These are phyloP conservation scores for Acanthisitta chloris DNA, from an alignment of 2,113 vertebrate species.

Conservation along the genomic window DNA sequence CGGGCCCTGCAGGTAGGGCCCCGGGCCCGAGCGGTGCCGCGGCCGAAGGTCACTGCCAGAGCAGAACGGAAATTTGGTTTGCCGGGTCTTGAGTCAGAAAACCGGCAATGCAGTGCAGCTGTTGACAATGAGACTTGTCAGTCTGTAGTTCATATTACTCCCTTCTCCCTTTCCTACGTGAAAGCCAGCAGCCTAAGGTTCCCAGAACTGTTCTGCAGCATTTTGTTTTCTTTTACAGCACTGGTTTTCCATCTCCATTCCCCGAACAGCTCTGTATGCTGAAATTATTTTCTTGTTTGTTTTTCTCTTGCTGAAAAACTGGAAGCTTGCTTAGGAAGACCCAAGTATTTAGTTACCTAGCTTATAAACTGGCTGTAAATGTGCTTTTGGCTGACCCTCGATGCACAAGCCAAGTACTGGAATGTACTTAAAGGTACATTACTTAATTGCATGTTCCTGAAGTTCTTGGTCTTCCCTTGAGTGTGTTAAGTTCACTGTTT, in stretches of 20 bases:
- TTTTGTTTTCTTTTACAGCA: neutral
- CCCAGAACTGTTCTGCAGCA: neutral
- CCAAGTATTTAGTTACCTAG: neutral
- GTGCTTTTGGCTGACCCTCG: neutral
- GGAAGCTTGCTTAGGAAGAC: neutral
- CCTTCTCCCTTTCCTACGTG: neutral
- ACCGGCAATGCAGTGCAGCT: accelerated
- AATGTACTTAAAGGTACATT: neutral
- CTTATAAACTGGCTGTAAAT: neutral
- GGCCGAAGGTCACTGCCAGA: too few relatives aligned
- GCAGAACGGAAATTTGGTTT: neutral
- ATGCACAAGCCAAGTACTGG: neutral
- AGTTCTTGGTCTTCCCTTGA: neutral
- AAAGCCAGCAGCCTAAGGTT: neutral
- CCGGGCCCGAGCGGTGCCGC: too few relatives aligned
- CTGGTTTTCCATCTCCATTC: too few relatives aligned
- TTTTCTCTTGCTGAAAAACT: neutral
- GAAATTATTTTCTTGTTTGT: neutral
- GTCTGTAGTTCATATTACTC: neutral
- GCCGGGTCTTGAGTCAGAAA: accelerated
- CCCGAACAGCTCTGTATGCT: neutral
- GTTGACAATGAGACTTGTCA: neutral
- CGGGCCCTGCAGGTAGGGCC: constrained; percentile 76
- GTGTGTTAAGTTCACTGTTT: neutral
- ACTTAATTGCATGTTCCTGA: neutral